A percentile compares a stretch with the other conserved stretches of the same genome.
These are phyloP conservation scores for Lysandra coridon DNA, from an alignment of 2,888 invertebrate genomes.

Conservation along the genomic window DNA sequence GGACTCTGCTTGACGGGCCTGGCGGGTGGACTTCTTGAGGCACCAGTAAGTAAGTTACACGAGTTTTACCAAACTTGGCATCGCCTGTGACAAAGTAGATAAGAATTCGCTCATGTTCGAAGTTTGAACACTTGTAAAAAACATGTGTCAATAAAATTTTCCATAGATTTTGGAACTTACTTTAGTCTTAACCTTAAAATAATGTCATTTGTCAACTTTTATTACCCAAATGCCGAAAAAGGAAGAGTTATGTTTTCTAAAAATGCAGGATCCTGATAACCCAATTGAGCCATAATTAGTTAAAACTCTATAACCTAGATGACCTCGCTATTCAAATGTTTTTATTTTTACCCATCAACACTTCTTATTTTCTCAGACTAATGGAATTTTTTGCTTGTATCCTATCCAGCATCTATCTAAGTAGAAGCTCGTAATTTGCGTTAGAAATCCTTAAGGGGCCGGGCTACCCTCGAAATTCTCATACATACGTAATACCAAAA, in stretches of 20 bases:
- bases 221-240: background rate
- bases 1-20: conserved; percentile 87
- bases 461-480: too few relatives aligned
- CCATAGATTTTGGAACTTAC: background rate
- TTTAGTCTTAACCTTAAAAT: background rate
- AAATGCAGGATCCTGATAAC: background rate
- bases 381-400: background rate
- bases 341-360: background rate
- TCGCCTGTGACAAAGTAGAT: background rate
- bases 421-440: too few relatives aligned
- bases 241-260: background rate
- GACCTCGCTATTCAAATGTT: background rate
- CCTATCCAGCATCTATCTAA: background rate
- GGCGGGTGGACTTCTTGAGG: conserved; percentile 89
- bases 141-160: too few relatives aligned
- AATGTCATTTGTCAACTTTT: background rate
- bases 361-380: too few relatives aligned
- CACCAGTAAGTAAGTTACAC: conserved; percentile 82
- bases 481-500: too few relatives aligned
- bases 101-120: background rate
- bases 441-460: too few relatives aligned
- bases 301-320: background rate
- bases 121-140: background rate
- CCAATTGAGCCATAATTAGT: background rate
- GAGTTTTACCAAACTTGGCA: background rate